phyloP scores from a whole-genome alignment of 2,888 invertebrate species.

The Chouioia cunea region DNA sequence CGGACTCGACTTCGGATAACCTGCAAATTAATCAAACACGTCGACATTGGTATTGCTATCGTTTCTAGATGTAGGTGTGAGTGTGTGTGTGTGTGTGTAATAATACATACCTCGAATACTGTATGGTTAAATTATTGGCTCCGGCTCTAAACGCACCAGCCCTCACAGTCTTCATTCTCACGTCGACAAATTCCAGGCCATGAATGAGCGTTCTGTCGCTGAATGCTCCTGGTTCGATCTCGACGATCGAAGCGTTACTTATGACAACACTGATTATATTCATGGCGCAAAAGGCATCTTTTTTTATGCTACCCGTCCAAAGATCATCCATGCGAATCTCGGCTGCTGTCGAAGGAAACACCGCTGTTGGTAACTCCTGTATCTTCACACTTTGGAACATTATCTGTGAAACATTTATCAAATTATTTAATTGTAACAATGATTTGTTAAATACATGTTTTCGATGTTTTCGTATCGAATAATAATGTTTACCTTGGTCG shows the following conservation, averaged over 20 bases:
- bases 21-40: slow-evolving; percentile 69
- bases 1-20: slow-evolving; percentile 73
- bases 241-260: slow-evolving; percentile 74
- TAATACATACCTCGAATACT: slow-evolving; percentile 75
- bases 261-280: slow-evolving; percentile 75
- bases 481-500: slow-evolving; percentile 61
- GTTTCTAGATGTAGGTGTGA: no score
- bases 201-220: slow-evolving; percentile 74
- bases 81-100: no score
- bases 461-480: no score
- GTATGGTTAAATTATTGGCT: slow-evolving; percentile 75
- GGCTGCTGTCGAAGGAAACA: slow-evolving; percentile 77
- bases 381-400: slow-evolving; percentile 74
- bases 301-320: slow-evolving; percentile 72
- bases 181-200: slow-evolving; percentile 74
- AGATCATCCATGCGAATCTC: slow-evolving; percentile 73
- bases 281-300: slow-evolving; percentile 78
- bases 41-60: no score
- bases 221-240: slow-evolving; percentile 76
- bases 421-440: neutral
- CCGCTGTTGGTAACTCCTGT: slow-evolving; percentile 73
- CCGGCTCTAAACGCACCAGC: slow-evolving; percentile 76
- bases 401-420: slow-evolving; percentile 74
- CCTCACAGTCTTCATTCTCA: slow-evolving; percentile 72
- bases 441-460: no score